Evolutionary conservation across 2,888 invertebrate genomes (phyloP), one percentile per base, ranked within the genome.

Genomic region (Uropetala carovei): DNA sequence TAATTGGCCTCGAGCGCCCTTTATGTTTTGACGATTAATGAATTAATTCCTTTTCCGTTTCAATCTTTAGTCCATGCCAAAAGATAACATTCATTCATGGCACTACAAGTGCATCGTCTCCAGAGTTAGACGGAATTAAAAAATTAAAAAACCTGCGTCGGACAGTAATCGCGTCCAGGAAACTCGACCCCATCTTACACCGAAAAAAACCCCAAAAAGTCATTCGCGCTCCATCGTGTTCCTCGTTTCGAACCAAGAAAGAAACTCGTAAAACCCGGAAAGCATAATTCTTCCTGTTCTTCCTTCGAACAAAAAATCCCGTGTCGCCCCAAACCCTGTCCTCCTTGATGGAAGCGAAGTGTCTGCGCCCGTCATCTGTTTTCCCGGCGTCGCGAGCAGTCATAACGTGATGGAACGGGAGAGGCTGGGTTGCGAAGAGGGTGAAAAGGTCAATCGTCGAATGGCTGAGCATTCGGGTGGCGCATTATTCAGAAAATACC

Each of bases 371-470:
- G 43, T 43, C 83, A 57, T 83, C 83, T 43, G 56, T 43, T 56
- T 16, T 14, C 83, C 18, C 56, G 83, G 30, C 83, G 43, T 18
- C 11, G 30, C 57, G 82, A 82, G 82, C 43, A 16, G 16, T 83
- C 56, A 18, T 57, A 83, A 43, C 83, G 56, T 56, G 83, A 83
- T n/a, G 83, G 83, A 83, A 83, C 83, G n/a, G 57, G 22, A 60
- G 18, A 27, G 22, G 22, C 68, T 22, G 9, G 22, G 16, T n/a
- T 16, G 64, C 60, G 30, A n/a, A 30, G 59, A 18, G 86, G 89
- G 16, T 89, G 30, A 43, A 89, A 89, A 89, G 89, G 89, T 89
- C 89, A 89, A 89, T 89, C 64, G 60, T 10, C 64, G 89, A 89
- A 43, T 18, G 43, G 64, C 89, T 89, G 89, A 30, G 89, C 83